Percentiles rank a stretch among this genome's conserved stretches.
These are phyloP conservation scores for Biston stratarius DNA, from an alignment of 2,888 invertebrate species.

Conservation along the genomic window DNA sequence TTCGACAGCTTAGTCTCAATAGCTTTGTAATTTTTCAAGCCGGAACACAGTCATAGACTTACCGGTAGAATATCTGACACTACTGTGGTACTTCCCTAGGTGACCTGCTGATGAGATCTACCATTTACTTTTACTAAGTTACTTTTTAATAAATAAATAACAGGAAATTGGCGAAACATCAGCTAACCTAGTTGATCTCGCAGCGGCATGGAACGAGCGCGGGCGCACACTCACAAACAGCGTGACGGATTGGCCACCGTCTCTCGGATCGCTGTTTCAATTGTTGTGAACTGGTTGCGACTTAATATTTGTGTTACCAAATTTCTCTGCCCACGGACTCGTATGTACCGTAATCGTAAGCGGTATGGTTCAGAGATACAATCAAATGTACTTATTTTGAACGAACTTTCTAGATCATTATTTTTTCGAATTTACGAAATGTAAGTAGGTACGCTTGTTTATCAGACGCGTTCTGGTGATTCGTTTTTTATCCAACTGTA, in stretches of 20 bases:
- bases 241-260: conserved; percentile 70
- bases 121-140: background rate
- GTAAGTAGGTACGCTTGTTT: background rate
- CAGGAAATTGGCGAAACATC: conserved; percentile 27
- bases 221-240: conserved; percentile 49
- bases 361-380: conserved; percentile 73
- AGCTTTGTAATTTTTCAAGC: no score
- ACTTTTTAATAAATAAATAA: conserved; percentile 10
- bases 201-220: conserved; percentile 25
- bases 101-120: no score
- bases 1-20: no score
- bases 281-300: conserved; percentile 71
- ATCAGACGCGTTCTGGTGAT: conserved; percentile 2
- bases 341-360: conserved; percentile 74
- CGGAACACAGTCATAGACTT: no score
- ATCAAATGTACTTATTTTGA: conserved; percentile 70
- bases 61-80: no score
- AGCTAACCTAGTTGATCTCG: conserved; percentile 31
- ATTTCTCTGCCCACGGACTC: conserved; percentile 75
- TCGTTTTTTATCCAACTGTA: background rate
- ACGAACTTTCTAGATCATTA: conserved; percentile 77
- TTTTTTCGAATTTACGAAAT: conserved; percentile 44
- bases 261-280: conserved; percentile 71
- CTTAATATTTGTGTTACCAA: conserved; percentile 63
- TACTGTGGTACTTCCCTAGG: no score